Percentiles rank a stretch among this genome's conserved stretches.
phyloP scores from a whole-genome alignment of 2,888 invertebrate species.

The Oxytorus armatus region DNA sequence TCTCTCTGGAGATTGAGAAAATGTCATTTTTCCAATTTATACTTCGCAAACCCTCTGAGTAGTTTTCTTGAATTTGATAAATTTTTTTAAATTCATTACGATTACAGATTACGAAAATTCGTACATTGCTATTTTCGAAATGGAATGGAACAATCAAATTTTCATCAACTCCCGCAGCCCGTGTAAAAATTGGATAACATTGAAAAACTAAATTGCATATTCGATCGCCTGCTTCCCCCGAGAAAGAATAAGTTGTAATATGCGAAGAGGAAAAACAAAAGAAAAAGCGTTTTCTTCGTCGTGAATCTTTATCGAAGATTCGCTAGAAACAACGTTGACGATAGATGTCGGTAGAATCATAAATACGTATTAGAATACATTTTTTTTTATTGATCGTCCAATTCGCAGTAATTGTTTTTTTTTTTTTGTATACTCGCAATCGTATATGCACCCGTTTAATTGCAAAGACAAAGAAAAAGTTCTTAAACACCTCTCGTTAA shows the following conservation, averaged over 20 bases:
- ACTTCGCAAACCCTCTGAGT: too few species aligned
- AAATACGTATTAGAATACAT: slow-evolving; percentile 48
- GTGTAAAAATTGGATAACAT: slow-evolving; percentile 11
- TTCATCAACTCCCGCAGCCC: not conserved
- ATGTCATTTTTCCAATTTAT: not conserved
- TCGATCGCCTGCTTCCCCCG: slow-evolving; percentile 35
- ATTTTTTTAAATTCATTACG: too few species aligned
- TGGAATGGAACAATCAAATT: not conserved
- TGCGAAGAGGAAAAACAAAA: not conserved
- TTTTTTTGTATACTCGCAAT: slow-evolving; percentile 56
- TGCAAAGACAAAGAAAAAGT: slow-evolving; percentile 1
- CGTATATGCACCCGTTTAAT: slow-evolving; percentile 59
- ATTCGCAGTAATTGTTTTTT: slow-evolving; percentile 54
- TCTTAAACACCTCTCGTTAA: slow-evolving; percentile 28
- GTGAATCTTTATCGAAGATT: slow-evolving; percentile 31
- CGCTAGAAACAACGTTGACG: slow-evolving; percentile 27
- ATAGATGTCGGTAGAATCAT: slow-evolving; percentile 38
- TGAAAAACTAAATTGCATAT: slow-evolving; percentile 43
- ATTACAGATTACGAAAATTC: not conserved
- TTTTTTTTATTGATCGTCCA: slow-evolving; percentile 51
- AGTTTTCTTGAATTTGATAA: too few species aligned
- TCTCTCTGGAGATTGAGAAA: not conserved
- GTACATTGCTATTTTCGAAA: not conserved
- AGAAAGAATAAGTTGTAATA: slow-evolving; percentile 24
- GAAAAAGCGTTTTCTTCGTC: slow-evolving; percentile 19